Evolutionary conservation across 2,797 vertebrate genomes (phyloP).

Genomic region (Hozukius guyotensis): DNA sequence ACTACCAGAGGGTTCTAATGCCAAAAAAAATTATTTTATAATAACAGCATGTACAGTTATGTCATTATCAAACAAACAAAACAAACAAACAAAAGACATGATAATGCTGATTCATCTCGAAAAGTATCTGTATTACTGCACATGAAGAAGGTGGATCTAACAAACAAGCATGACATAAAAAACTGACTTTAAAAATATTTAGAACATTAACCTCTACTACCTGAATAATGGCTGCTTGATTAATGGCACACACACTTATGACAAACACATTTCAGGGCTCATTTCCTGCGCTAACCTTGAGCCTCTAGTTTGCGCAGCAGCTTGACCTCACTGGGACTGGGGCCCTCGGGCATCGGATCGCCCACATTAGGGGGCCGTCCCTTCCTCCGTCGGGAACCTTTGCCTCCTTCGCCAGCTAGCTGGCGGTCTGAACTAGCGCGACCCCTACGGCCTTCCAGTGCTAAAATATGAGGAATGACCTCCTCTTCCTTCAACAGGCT

Average conservation of each 20-base stretch:
- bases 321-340: constrained; percentile 90
- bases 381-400: constrained; percentile 88
- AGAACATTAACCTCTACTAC: not conserved
- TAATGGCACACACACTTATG: constrained; percentile 22
- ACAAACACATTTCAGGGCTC: constrained; percentile 53
- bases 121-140: constrained; percentile 15
- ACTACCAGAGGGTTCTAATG: not conserved
- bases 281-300: constrained; percentile 87
- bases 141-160: not conserved
- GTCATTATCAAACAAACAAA: constrained; percentile 7
- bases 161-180: not conserved
- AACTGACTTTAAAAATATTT: not conserved
- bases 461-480: constrained; percentile 92
- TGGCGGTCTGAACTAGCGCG: constrained; percentile 90
- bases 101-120: not conserved
- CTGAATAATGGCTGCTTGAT: constrained; percentile 39
- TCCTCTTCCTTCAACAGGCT: constrained; percentile 96
- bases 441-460: constrained; percentile 94
- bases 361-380: constrained; percentile 94
- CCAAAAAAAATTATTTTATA: not conserved
- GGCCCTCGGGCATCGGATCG: constrained; percentile 84
- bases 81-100: not conserved
- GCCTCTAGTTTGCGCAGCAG: constrained; percentile 96
- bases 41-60: not conserved
- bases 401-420: constrained; percentile 81